phyloP scores from a whole-genome alignment of 2,113 vertebrate species.

The Notarius lentiginosus region DNA sequence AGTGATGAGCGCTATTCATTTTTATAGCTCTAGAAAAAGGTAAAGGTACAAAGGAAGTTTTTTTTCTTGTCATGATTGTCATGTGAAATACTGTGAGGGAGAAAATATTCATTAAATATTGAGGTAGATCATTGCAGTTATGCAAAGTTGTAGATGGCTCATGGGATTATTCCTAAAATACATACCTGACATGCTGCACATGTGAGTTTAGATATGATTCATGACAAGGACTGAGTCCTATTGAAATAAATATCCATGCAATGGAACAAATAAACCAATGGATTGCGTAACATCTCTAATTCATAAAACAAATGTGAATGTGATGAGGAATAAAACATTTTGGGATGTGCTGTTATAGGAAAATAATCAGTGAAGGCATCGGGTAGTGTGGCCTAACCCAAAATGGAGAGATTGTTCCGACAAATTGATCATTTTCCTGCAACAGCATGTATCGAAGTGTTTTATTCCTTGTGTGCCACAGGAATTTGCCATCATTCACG shows the following conservation, averaged over 20 bases:
- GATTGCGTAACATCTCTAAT: neutral
- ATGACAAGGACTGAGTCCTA: neutral
- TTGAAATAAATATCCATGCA: neutral
- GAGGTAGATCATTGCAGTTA: constrained; percentile 30
- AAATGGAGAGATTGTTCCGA: neutral
- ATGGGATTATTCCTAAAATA: neutral
- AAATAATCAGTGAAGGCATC: neutral
- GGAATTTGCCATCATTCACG: neutral
- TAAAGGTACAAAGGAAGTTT: neutral
- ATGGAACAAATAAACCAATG: neutral
- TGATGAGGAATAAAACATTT: neutral
- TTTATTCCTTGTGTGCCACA: neutral
- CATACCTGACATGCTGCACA: neutral
- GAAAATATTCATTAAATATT: constrained; percentile 8
- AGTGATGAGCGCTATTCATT: neutral
- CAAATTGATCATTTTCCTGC: neutral
- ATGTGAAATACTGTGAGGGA: neutral
- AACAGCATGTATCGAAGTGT: neutral
- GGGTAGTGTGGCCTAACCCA: neutral
- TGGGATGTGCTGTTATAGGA: neutral
- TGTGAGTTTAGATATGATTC: neutral
- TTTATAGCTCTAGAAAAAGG: neutral
- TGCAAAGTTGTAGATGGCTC: neutral
- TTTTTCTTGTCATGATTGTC: constrained; percentile 37
- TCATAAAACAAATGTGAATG: neutral